A percentile compares a stretch with the other conserved stretches of the same genome.
Evolutionary conservation across 2,113 vertebrate species (phyloP).

Genomic region (Podocnemis expansa): DNA sequence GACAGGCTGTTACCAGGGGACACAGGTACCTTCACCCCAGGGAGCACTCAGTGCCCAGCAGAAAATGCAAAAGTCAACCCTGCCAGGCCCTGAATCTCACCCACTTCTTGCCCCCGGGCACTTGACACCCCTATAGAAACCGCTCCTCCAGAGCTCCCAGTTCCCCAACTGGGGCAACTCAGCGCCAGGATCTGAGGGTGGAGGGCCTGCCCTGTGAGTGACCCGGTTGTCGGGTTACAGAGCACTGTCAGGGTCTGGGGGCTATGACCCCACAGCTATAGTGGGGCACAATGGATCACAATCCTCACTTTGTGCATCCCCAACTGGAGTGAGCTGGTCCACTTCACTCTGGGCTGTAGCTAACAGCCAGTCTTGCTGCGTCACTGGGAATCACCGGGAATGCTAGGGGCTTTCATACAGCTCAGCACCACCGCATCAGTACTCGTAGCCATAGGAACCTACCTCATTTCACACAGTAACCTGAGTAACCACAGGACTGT

Average conservation of each 20-base stretch:
- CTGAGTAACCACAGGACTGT: constrained; percentile 41
- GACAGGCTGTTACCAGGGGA: no score
- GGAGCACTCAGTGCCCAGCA: neutral
- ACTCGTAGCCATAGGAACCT: constrained; percentile 60
- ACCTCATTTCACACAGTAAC: constrained; percentile 38
- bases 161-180: neutral
- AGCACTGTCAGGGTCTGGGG: neutral
- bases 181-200: neutral
- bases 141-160: neutral
- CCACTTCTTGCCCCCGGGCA: no score
- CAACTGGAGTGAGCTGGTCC: neutral
- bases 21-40: no score
- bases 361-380: neutral
- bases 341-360: neutral
- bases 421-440: neutral
- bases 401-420: neutral
- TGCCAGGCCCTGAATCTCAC: neutral
- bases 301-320: no score
- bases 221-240: neutral
- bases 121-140: neutral
- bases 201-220: neutral
- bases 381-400: neutral
- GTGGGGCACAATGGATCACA: neutral
- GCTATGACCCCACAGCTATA: neutral
- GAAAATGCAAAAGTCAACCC: neutral